Evolutionary conservation across 2,113 vertebrate species (phyloP).

Genomic region (Scytalopus superciliaris): DNA sequence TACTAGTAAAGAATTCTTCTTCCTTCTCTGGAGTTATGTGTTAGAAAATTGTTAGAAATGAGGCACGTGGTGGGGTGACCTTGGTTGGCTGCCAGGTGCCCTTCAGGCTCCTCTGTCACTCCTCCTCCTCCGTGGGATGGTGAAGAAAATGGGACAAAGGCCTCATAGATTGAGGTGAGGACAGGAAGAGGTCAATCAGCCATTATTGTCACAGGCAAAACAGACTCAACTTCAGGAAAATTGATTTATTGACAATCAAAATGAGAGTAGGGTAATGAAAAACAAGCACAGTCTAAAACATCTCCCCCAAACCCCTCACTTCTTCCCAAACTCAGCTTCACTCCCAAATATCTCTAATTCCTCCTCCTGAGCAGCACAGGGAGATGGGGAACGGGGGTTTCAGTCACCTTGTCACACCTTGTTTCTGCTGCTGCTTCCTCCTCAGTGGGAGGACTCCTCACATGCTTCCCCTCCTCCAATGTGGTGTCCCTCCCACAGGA

Average conservation of each 20-base stretch:
- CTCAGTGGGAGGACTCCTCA: background rate
- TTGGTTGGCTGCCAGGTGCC: background rate
- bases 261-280: background rate
- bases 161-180: background rate
- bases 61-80: background rate
- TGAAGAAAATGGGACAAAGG: background rate
- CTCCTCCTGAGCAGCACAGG: fast-evolving
- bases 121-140: fast-evolving
- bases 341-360: fast-evolving
- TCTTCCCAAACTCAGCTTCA: background rate
- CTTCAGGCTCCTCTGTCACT: background rate
- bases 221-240: background rate
- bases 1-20: background rate
- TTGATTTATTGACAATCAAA: background rate
- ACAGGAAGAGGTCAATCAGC: background rate
- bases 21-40: background rate
- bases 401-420: fast-evolving
- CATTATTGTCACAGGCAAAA: background rate
- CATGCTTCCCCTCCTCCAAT: fast-evolving
- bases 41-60: background rate
- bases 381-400: background rate
- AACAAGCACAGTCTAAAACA: background rate
- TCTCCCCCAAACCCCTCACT: fast-evolving
- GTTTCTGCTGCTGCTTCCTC: background rate
- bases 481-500: background rate